phyloP scores from a whole-genome alignment of 2,797 vertebrate species.

The Cyclura pinguis region DNA sequence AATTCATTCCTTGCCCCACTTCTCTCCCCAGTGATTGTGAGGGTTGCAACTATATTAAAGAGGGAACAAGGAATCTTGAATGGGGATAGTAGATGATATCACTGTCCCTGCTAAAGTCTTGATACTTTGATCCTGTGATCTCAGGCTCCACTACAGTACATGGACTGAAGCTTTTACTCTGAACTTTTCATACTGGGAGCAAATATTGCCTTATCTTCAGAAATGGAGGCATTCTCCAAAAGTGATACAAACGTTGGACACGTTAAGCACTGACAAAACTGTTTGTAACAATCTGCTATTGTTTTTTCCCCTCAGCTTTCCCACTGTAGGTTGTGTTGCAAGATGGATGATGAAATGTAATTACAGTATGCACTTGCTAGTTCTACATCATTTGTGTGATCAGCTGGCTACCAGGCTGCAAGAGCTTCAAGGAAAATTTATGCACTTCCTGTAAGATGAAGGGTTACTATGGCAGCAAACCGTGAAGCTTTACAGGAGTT shows the following conservation, averaged over 20 bases:
- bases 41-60: not conserved
- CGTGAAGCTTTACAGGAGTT: conserved; percentile 40
- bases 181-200: not conserved
- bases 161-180: not conserved
- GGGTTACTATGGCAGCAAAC: conserved; percentile 35
- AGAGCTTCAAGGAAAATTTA: conserved; percentile 25
- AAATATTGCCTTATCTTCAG: not conserved
- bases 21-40: not conserved
- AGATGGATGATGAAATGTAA: not conserved
- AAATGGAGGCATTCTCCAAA: not conserved
- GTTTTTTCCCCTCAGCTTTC: not conserved
- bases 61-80: not conserved
- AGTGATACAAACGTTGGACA: not conserved
- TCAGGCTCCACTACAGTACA: not conserved
- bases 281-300: not conserved
- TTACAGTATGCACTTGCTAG: not conserved
- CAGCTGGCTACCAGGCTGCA: not conserved
- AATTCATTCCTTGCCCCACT: not conserved
- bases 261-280: not conserved
- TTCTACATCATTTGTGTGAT: not conserved
- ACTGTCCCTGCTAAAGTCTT: not conserved
- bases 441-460: conserved; percentile 1
- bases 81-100: not conserved
- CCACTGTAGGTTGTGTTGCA: not conserved
- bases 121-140: not conserved